Evolutionary conservation across 1,140 invertebrate species (phyloP).

Genomic region (Tribolium madens): DNA sequence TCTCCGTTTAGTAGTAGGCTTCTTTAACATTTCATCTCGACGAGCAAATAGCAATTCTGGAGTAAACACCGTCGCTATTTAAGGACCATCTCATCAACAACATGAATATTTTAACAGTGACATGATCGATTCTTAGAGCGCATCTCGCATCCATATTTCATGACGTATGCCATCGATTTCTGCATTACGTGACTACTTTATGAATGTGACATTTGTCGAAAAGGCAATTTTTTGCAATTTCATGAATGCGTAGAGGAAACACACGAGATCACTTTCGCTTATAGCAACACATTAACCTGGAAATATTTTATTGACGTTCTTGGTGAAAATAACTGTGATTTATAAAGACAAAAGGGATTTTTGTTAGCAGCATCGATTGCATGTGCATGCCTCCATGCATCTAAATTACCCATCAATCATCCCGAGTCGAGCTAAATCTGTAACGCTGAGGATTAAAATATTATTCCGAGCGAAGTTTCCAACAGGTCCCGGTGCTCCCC

Average conservation of each 20-base stretch:
- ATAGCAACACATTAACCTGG: constrained; percentile 23
- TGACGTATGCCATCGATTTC: constrained; percentile 5
- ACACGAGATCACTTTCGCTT: constrained; percentile 33
- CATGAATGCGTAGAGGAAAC: constrained; percentile 27
- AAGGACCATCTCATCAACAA: neutral
- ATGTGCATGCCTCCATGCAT: constrained; percentile 12
- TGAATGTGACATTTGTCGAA: neutral
- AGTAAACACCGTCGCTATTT: neutral
- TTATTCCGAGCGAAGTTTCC: neutral
- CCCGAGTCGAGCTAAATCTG: too few relatives aligned
- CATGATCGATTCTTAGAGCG: constrained; percentile 1
- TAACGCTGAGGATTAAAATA: neutral
- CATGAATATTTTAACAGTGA: constrained; percentile 18
- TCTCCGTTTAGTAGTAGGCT: neutral
- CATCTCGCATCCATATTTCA: constrained; percentile 24
- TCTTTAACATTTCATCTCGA: constrained; percentile 25
- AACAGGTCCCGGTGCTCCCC: constrained; percentile 9
- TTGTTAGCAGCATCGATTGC: constrained; percentile 2
- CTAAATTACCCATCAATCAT: constrained; percentile 4
- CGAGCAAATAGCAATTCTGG: neutral
- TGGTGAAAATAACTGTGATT: constrained; percentile 13
- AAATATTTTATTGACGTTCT: constrained; percentile 15
- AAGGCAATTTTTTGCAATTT: constrained; percentile 14
- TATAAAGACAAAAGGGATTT: constrained; percentile 9
- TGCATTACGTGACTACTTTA: constrained; percentile 24